Evolutionary conservation across 1,140 invertebrate species (phyloP), one percentile per base, ranked within the genome.

Genomic region (Myzus persicae): DNA sequence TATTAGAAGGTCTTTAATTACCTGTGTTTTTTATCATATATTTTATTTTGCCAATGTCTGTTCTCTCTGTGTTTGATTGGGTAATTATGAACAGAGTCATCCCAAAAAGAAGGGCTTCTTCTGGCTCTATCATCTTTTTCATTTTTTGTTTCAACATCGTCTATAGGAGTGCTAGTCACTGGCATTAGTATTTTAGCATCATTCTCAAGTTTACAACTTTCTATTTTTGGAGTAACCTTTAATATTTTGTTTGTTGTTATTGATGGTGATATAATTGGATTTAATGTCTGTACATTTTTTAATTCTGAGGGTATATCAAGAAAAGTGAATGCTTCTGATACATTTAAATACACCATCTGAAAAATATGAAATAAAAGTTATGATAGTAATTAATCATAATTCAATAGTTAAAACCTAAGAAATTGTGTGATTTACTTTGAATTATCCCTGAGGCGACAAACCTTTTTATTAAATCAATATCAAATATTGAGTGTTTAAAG

Each of bases 161-260:
- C 81, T 93, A 42, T 93, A 93, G 91, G 91, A 51, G 91, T 93
- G 14, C 91, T 93, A 85, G 91, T 85, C n/a, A 82, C 36, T 31
- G 36, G 76, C 2, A 46, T 46, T 1, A 46, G 14, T n/a, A 51
- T 38, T 14, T 91, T 18, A 6, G 38, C 91, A 84, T 54, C 26
- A 31, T 48, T 40, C 0, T 40, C 26, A 4, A 93, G 42, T 93
- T 85, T 46, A 42, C 46, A 6, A 31, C 6, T 5, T 93, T 85
- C 81, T 14, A 93, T 38, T 54, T 93, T 48, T 31, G 81, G 44
- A 40, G 91, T 93, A 22, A 85, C 14, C 26, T 92, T 22, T 38
- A 93, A 54, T 8, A 31, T 20, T 67, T 67, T 67, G 9, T 51
- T 93, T 6, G 40, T 93, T 31, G 44, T 82, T 84, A 54, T 54